These are phyloP conservation scores for Helleia helle DNA, from an alignment of 2,888 invertebrate genomes.

Conservation along the genomic window DNA sequence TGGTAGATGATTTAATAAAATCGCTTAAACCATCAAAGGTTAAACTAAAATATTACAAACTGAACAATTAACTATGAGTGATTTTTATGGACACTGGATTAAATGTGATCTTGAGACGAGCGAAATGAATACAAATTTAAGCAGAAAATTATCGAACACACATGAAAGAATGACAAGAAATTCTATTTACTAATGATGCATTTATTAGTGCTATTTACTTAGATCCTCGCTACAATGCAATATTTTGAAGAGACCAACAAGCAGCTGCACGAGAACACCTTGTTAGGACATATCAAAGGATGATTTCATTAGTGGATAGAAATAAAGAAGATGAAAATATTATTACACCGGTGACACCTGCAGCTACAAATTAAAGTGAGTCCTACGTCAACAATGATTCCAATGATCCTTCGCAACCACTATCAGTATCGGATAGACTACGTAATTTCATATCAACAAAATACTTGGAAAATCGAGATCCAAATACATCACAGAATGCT, in stretches of 20 bases:
- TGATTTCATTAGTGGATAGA: too few relatives aligned
- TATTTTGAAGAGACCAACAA: not conserved
- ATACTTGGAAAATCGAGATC: constrained; percentile 2
- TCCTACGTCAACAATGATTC: not conserved
- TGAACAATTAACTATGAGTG: constrained; percentile 7
- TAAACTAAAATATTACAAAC: constrained; percentile 1
- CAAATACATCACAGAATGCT: constrained; percentile 3
- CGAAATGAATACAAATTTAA: constrained; percentile 1
- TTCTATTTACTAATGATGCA: constrained; percentile 2
- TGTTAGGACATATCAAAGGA: too few relatives aligned
- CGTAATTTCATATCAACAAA: not conserved
- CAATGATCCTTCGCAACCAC: not conserved
- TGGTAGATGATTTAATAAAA: not conserved
- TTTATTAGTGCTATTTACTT: constrained; percentile 1
- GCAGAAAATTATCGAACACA: constrained; percentile 1
- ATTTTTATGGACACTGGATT: constrained; percentile 8
- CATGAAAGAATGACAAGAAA: not conserved
- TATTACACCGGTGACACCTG: not conserved
- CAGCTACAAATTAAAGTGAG: not conserved
- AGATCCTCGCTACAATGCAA: constrained; percentile 1
- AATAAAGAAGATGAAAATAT: too few relatives aligned
- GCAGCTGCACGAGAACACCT: not conserved
- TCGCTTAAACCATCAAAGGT: constrained; percentile 1
- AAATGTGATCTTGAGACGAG: constrained; percentile 2
- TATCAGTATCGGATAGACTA: not conserved